phyloP scores from a whole-genome alignment of 1,140 invertebrate species.

The Achatina immaculata region DNA sequence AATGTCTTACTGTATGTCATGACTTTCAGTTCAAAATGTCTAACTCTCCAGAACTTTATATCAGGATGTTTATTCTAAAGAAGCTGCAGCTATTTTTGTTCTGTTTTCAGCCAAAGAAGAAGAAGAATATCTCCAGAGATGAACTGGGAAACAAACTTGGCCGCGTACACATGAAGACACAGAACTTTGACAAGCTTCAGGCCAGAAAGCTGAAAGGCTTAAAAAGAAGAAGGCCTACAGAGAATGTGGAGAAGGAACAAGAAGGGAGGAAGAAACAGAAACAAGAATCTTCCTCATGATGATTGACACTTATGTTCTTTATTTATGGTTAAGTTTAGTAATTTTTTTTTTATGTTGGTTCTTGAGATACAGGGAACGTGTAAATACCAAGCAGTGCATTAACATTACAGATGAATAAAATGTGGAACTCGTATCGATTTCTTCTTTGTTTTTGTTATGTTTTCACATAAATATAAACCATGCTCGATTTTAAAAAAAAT shows the following conservation, averaged over 20 bases:
- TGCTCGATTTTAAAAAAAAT: too few species aligned
- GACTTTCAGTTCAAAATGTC: too few species aligned
- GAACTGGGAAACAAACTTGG: constrained; percentile 90
- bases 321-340: neutral
- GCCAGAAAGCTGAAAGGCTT: constrained; percentile 89
- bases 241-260: neutral
- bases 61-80: too few species aligned
- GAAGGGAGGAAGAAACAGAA: constrained; percentile 19
- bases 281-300: neutral
- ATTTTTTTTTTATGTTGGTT: neutral
- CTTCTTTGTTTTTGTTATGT: too few species aligned
- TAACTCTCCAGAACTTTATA: too few species aligned
- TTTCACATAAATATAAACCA: neutral
- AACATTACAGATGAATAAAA: too few species aligned
- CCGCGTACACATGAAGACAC: constrained; percentile 91
- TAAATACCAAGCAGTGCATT: too few species aligned
- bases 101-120: constrained; percentile 79
- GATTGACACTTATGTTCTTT: neutral
- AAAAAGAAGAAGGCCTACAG: constrained; percentile 16
- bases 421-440: too few species aligned
- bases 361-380: too few species aligned
- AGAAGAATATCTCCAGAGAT: constrained; percentile 92
- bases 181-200: constrained; percentile 88
- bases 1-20: too few species aligned
- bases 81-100: constrained; percentile 31